Evolutionary conservation across 2,113 vertebrate species (phyloP).

Genomic region (Sylvia atricapilla): DNA sequence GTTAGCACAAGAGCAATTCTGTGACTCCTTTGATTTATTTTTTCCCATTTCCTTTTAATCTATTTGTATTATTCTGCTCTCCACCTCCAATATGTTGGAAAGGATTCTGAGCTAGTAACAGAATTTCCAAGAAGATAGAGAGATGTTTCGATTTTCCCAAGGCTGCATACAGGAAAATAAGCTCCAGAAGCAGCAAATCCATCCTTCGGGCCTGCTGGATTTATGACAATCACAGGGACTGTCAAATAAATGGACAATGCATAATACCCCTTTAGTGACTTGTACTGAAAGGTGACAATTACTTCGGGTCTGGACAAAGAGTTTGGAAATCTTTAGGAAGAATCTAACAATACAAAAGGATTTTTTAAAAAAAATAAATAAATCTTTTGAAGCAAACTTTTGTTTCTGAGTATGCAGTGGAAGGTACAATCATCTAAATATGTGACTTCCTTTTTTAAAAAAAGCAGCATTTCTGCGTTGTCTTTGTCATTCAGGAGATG

Average conservation of each 20-base stretch:
- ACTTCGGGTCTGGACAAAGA: neutral
- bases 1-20: neutral
- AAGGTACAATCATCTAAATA: neutral
- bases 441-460: neutral
- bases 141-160: neutral
- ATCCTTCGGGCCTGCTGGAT: neutral
- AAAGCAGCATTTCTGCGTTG: neutral
- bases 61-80: neutral
- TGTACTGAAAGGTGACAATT: neutral
- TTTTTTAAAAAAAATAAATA: too few relatives aligned
- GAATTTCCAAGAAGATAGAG: neutral
- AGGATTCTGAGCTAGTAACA: neutral
- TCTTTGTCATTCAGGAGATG: neutral
- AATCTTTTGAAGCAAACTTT: neutral
- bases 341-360: accelerated
- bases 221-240: neutral
- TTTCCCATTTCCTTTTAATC: neutral
- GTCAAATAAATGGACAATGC: neutral
- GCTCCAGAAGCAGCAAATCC: neutral
- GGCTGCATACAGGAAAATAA: neutral
- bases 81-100: neutral
- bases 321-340: neutral
- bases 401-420: neutral
- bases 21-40: neutral
- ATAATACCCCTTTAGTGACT: neutral